Evolutionary conservation across 2,113 vertebrate genomes (phyloP).

Genomic region (Nesogale talazaci): DNA sequence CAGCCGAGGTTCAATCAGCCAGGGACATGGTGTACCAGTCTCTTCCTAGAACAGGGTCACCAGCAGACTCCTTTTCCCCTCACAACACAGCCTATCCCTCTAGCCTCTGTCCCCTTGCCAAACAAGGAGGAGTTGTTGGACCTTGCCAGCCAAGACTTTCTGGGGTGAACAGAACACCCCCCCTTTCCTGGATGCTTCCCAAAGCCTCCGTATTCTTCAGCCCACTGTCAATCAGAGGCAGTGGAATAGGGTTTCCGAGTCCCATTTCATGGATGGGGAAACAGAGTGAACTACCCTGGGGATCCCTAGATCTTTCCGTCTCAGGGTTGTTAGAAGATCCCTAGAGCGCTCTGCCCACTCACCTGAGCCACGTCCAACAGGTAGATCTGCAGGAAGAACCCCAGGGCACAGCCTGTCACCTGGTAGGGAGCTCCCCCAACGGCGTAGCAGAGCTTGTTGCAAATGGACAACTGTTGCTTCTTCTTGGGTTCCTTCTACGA

Average conservation of each 20-base stretch:
- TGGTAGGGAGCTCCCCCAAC: constrained; percentile 96
- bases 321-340: not conserved
- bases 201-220: constrained; percentile 32
- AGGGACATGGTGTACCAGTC: constrained; percentile 68
- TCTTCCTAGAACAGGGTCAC: constrained; percentile 70
- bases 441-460: constrained; percentile 94
- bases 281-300: not conserved
- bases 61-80: constrained; percentile 28
- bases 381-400: constrained; percentile 97
- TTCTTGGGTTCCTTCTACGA: constrained; percentile 81
- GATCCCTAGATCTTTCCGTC: not conserved
- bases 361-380: constrained; percentile 95
- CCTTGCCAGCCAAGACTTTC: constrained; percentile 16
- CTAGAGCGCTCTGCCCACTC: constrained; percentile 57
- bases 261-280: constrained; percentile 45
- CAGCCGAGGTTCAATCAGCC: constrained; percentile 56
- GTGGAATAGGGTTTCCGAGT: constrained; percentile 4
- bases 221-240: not conserved
- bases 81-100: constrained; percentile 10
- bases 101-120: constrained; percentile 59
- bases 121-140: constrained; percentile 39
- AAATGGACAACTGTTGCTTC: constrained; percentile 88
- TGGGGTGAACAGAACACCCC: not conserved
- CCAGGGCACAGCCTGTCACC: constrained; percentile 94
- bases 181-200: constrained; percentile 5